Conservation (phyloP, 2,113 vertebrate genomes). For the Craseonycteris thonglongyai region DNA sequence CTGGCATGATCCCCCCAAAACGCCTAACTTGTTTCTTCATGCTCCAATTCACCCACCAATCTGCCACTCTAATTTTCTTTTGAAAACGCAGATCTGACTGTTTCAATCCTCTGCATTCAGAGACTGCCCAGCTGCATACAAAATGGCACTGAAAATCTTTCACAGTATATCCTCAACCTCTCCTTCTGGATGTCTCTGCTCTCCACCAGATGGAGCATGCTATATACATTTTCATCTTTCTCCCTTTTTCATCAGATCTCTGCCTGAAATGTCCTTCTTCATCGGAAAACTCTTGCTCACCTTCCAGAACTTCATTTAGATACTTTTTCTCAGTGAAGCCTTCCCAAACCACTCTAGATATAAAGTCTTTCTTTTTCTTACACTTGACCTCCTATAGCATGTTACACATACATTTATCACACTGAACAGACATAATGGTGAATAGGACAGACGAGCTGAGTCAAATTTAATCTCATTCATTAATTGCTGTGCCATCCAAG, state of each 20-base stretch:
- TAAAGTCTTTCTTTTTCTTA: not conserved
- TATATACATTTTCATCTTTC: not conserved
- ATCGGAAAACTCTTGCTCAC: not conserved
- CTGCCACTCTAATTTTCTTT: conserved; percentile 42
- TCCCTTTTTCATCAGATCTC: not conserved
- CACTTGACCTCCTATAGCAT: not conserved
- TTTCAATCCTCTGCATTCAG: not conserved
- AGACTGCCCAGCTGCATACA: not conserved
- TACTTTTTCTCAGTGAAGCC: not conserved
- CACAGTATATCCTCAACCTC: not conserved
- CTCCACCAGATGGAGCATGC: not conserved
- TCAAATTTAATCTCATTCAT: not conserved
- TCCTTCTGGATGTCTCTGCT: not conserved
- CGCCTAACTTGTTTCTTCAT: not conserved
- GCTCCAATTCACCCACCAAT: conserved; percentile 33
- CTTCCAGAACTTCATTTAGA: not conserved
- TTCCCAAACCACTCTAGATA: not conserved
- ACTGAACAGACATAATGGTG: not conserved
- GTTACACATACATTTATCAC: not conserved
- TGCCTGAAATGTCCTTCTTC: not conserved
- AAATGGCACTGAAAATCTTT: not conserved
- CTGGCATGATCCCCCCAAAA: not conserved
- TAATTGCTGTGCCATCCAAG: not conserved
- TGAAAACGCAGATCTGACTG: conserved; percentile 28
- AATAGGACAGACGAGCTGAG: not conserved